These are phyloP conservation scores for Hemitrygon akajei DNA, from an alignment of 2,797 vertebrate genomes.

Conservation along the genomic window DNA sequence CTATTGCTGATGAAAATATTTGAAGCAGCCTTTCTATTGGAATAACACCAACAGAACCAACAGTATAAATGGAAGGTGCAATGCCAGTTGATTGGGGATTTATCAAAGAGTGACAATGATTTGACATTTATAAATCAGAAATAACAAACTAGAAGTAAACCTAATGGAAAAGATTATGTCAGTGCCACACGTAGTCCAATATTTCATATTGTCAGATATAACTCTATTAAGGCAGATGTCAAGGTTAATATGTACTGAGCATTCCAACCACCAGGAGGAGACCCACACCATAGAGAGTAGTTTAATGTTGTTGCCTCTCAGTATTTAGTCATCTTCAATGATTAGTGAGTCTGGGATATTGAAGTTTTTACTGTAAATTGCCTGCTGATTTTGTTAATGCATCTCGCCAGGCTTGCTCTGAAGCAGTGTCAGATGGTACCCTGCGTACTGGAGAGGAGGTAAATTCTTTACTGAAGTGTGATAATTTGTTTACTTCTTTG, in stretches of 20 bases:
- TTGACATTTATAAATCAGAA: not conserved
- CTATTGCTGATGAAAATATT: not conserved
- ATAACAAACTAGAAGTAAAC: not conserved
- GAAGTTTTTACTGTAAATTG: not conserved
- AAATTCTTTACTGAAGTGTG: not conserved
- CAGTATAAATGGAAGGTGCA: not conserved
- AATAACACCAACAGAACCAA: not conserved
- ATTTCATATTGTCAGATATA: not conserved
- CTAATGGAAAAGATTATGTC: not conserved
- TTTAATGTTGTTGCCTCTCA: too few relatives aligned
- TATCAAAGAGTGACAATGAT: not conserved
- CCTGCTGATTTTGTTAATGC: not conserved
- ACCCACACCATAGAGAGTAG: not conserved
- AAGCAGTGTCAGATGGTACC: too few relatives aligned
- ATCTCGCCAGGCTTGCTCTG: not conserved
- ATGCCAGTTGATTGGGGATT: not conserved
- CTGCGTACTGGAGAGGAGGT: not conserved
- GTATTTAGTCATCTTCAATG: too few relatives aligned
- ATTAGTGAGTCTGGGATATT: not conserved
- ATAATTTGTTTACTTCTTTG: not conserved
- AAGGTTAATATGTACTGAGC: not conserved
- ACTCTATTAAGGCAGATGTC: too few relatives aligned
- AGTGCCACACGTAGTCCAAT: not conserved
- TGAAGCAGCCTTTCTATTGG: not conserved
- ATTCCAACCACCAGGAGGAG: not conserved